Percentiles rank a stretch among this genome's conserved stretches.
These are phyloP conservation scores for Chionis minor DNA, from an alignment of 2,113 vertebrate genomes.

Conservation along the genomic window DNA sequence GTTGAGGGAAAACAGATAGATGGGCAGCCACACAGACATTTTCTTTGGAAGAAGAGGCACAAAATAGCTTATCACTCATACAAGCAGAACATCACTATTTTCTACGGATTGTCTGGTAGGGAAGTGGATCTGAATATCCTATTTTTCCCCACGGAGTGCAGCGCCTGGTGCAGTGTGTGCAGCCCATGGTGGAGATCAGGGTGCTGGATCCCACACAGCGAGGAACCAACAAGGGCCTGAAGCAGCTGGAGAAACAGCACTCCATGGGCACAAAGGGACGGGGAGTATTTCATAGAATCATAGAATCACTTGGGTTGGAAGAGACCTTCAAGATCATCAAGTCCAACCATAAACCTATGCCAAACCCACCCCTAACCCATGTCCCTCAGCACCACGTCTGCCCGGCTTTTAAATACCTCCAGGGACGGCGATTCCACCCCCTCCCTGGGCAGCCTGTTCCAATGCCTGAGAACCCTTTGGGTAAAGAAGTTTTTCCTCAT, in stretches of 20 bases:
- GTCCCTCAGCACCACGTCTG: too few species aligned
- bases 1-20: neutral
- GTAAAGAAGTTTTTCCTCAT: too few species aligned
- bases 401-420: too few species aligned
- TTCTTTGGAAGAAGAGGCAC: neutral
- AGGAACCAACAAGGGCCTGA: neutral
- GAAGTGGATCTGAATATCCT: neutral
- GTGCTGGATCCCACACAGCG: fast-evolving
- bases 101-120: neutral
- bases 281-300: neutral
- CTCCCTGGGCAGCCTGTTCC: too few species aligned
- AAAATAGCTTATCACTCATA: neutral
- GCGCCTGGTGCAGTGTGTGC: fast-evolving
- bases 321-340: too few species aligned
- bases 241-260: neutral
- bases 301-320: too few species aligned
- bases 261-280: neutral
- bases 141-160: neutral
- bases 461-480: too few species aligned
- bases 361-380: too few species aligned
- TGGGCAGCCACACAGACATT: neutral
- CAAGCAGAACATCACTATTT: neutral
- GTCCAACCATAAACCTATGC: too few species aligned
- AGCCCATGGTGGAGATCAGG: neutral
- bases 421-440: too few species aligned